Conservation (phyloP, 2,888 invertebrate genomes). For the Phalangium opilio region DNA sequence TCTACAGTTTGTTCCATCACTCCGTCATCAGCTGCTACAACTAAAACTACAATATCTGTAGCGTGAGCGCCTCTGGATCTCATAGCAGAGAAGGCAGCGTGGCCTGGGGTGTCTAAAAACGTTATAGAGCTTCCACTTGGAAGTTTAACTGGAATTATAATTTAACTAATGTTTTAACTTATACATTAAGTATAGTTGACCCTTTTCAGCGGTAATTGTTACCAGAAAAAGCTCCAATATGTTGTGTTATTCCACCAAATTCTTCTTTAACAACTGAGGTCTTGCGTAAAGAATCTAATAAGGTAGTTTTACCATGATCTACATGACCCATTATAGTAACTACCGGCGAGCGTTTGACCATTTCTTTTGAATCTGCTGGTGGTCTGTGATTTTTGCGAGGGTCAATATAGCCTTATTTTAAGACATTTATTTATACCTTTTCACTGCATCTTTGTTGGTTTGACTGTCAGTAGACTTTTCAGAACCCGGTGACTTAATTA, state of each 20-base stretch:
- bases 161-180: background rate
- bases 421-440: conserved; percentile 23
- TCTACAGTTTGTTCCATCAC: conserved; percentile 96
- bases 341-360: conserved; percentile 69
- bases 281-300: conserved; percentile 72
- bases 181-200: background rate
- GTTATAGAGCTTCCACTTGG: conserved; percentile 62
- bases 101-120: conserved; percentile 96
- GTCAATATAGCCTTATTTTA: conserved; percentile 1
- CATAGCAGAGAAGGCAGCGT: conserved; percentile 93
- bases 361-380: conserved; percentile 45
- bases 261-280: conserved; percentile 76
- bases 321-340: conserved; percentile 99
- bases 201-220: background rate
- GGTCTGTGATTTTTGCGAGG: conserved; percentile 34
- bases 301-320: conserved; percentile 97
- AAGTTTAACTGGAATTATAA: conserved; percentile 39
- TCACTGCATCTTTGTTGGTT: conserved; percentile 30
- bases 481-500: conserved; percentile 38
- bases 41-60: conserved; percentile 89
- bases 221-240: conserved; percentile 87
- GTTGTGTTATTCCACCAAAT: conserved; percentile 97
- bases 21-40: conserved; percentile 97
- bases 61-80: conserved; percentile 78
- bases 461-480: conserved; percentile 30